Base-by-base conservation (phyloP, 2,888 invertebrate genomes). In the Acanthococcus lagerstroemiae region DNA sequence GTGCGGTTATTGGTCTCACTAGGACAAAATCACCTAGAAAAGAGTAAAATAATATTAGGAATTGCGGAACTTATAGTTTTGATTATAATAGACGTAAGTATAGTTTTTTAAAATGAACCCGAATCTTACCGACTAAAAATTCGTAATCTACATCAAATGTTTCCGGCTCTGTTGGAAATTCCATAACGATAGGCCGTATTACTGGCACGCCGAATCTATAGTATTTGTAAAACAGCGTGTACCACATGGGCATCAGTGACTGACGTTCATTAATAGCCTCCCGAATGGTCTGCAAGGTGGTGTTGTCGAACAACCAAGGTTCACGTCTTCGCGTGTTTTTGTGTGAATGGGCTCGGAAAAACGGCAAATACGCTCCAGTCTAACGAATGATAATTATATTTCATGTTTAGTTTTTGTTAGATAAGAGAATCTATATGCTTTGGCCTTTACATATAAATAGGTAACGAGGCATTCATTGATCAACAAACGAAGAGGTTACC, bases 311-410 rank as follows among this genome's bases (percentile, higher is more conserved):
- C 3, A 96, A 81, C 88, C 95, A 99, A 0, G 99, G 99, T 77
- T 99, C 99, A 25, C 99, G 84, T 0, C 99, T 85, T 74, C 90
- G 90, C 0, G 96, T 95, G 76, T 99, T 97, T 70, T 97, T 87
- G 78, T 99, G 97, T 0, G 99, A 91, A 77, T 99, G 99, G 0
- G 90, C 89, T 70, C 99, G 84, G 83, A 90, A 91, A 80, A 97
- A 99, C 17, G 97, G 91, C 72, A 95, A 84, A 83, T 88, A 97
- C 0, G 91, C 88, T 0, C 83, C 97, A 0, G 92, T 85, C 37
- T 37, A n/a, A 15, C 12, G n/a, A 2, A 15, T 9, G 2, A 37
- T 37, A 37, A 37, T 37, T 37, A 1, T 3, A 37, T 37, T 3
- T 37, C n/a, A 30, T 37, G 3, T 37, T 37, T 37, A 15, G 37